A percentile compares a stretch with the other conserved stretches of the same genome.
Conservation (phyloP, 2,113 vertebrate species). For the Haemorhous mexicanus region DNA sequence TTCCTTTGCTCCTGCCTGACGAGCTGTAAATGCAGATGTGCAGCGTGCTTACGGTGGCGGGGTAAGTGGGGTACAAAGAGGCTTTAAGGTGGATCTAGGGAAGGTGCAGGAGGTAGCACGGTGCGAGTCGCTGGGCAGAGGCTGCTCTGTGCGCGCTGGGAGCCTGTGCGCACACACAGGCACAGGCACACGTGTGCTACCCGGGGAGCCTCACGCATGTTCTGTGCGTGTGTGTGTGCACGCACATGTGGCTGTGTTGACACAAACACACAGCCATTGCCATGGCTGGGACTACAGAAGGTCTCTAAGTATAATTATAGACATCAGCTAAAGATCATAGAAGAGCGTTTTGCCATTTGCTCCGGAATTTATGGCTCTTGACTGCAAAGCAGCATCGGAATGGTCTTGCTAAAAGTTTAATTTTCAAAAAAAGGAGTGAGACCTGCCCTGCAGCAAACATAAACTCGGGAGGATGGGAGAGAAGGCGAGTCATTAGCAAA, state of each 20-base stretch:
- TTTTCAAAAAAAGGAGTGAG: background rate
- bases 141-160: background rate
- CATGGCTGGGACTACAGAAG: background rate
- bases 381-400: slow-evolving; percentile 10
- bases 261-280: background rate
- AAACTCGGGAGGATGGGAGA: background rate
- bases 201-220: background rate
- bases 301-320: background rate
- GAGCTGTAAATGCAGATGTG: background rate
- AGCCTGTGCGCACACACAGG: background rate
- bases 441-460: background rate
- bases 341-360: slow-evolving; percentile 26
- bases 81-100: background rate
- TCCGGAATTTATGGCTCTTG: slow-evolving; percentile 29
- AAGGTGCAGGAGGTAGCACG: background rate
- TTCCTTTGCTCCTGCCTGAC: background rate
- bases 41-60: background rate
- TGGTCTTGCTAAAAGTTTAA: background rate
- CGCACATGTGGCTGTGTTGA: background rate
- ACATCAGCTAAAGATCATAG: slow-evolving; percentile 29
- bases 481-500: background rate
- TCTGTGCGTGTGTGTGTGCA: background rate
- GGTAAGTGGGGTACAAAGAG: background rate
- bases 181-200: background rate
- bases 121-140: background rate